Evolutionary conservation across 2,113 vertebrate genomes (phyloP).

Genomic region (Epinephelus lanceolatus): DNA sequence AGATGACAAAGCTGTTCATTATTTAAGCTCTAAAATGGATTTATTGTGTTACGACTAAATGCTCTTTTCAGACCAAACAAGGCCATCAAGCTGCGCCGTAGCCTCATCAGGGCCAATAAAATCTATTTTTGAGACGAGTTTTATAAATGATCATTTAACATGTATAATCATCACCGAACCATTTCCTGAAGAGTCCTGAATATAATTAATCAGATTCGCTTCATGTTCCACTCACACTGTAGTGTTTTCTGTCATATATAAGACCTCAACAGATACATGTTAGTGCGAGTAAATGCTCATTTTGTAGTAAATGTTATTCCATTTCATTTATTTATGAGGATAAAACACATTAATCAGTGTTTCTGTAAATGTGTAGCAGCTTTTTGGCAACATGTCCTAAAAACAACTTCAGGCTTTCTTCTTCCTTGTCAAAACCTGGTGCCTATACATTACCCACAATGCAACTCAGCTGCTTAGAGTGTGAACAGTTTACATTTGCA

Average conservation of each 20-base stretch:
- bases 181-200: background rate
- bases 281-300: background rate
- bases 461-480: too few species aligned
- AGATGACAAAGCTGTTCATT: slow-evolving; percentile 57
- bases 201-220: background rate
- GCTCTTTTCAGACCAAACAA: slow-evolving; percentile 56
- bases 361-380: background rate
- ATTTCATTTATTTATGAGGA: background rate
- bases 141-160: slow-evolving; percentile 29
- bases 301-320: too few species aligned
- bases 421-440: too few species aligned
- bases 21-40: slow-evolving; percentile 66
- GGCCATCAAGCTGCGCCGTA: slow-evolving; percentile 16
- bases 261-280: background rate
- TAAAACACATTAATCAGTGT: background rate
- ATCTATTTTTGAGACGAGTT: slow-evolving; percentile 31
- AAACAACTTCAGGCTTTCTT: background rate
- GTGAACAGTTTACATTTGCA: too few species aligned
- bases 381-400: background rate
- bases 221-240: background rate
- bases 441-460: too few species aligned
- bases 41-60: slow-evolving; percentile 47
- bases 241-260: slow-evolving; percentile 7
- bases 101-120: slow-evolving; percentile 28
- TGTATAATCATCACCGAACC: slow-evolving; percentile 16